Base-by-base conservation (phyloP, 2,113 vertebrate species). In the Panthera uncia region DNA sequence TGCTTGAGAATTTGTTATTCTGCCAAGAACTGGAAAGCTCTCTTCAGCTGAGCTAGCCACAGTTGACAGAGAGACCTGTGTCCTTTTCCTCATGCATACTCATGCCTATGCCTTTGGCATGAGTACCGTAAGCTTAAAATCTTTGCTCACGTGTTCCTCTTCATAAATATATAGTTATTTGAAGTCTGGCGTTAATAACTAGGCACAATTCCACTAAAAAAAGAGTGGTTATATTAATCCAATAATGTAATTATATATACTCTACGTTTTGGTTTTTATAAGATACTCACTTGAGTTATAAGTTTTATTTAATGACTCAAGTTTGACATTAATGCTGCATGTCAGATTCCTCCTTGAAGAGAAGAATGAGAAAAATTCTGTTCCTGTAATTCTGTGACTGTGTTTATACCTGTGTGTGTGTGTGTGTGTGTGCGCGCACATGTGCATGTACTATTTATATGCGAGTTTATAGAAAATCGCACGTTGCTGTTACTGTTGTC, bases 1-100 rank as follows among this genome's bases (percentile, higher is more conserved):
- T 98, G 97, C 98, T 98, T 97, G 97, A 98, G 98, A 98, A 98
- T 98, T 98, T 98, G 97, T 98, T 99, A 71, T 98, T 97, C 92
- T 98, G 98, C 98, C 98, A 99, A 98, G 98, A 98, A 98, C 89
- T 95, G 84, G 97, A 98, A 98, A 97, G 98, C 95, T 97, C 97
- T 98, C 96, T 97, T 98, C 97, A 98, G 97, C 95, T 27, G 27
- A 98, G 97, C 97, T 98, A 89, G 98, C 98, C 98, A 96, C 84
- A 89, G 88, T 98, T 97, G 97, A 98, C 97, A 98, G 98, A 95
- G 98, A 98, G 95, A 98, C 97, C 98, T 88, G 92, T 98, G 98
- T 98, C 95, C 98, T 97, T 97, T 97, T 97, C 79, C 80, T 98
- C 96, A 98, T 97, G 94, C 96, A 95, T 94, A 82, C 79, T 45